Percentiles rank a stretch among this genome's conserved stretches.
Evolutionary conservation across 2,888 invertebrate species (phyloP).

Genomic region (Vesta saturnalis): DNA sequence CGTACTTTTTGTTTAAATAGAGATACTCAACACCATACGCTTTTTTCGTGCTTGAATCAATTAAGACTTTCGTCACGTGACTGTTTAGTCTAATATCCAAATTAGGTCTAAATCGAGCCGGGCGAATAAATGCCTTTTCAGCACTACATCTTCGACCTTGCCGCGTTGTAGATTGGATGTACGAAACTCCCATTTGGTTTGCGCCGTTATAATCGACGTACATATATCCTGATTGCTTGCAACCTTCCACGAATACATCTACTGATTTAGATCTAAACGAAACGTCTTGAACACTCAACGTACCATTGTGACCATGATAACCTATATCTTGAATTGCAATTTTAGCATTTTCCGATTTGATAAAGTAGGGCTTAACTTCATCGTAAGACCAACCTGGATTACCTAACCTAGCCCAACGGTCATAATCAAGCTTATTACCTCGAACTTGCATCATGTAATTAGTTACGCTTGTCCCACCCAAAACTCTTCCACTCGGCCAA

Average conservation of each 20-base stretch:
- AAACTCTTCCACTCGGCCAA: slow-evolving; percentile 63
- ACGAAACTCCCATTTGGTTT: slow-evolving; percentile 24
- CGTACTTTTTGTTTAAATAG: slow-evolving; percentile 63
- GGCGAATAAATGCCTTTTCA: slow-evolving; percentile 70
- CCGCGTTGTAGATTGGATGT: slow-evolving; percentile 16
- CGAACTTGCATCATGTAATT: slow-evolving; percentile 65
- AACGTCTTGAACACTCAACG: slow-evolving; percentile 60
- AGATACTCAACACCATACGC: slow-evolving; percentile 77
- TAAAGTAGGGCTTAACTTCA: slow-evolving; percentile 62
- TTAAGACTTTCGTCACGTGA: slow-evolving; percentile 65
- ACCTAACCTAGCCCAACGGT: slow-evolving; percentile 63
- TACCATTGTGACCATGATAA: slow-evolving; percentile 60
- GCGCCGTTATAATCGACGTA: slow-evolving; percentile 22
- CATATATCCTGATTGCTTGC: slow-evolving; percentile 15
- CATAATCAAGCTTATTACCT: slow-evolving; percentile 75
- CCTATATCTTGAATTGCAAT: slow-evolving; percentile 53
- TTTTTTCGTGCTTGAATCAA: slow-evolving; percentile 69
- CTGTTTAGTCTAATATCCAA: slow-evolving; percentile 70
- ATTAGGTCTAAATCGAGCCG: slow-evolving; percentile 70
- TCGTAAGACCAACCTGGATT: slow-evolving; percentile 65
- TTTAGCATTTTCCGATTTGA: slow-evolving; percentile 58
- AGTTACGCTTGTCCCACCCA: slow-evolving; percentile 64
- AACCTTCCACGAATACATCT: slow-evolving; percentile 65
- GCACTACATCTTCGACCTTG: slow-evolving; percentile 71
- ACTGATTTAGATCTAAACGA: slow-evolving; percentile 62